A percentile compares a stretch with the other conserved stretches of the same genome.
phyloP scores from a whole-genome alignment of 2,113 vertebrate genomes.

The Dascyllus trimaculatus region DNA sequence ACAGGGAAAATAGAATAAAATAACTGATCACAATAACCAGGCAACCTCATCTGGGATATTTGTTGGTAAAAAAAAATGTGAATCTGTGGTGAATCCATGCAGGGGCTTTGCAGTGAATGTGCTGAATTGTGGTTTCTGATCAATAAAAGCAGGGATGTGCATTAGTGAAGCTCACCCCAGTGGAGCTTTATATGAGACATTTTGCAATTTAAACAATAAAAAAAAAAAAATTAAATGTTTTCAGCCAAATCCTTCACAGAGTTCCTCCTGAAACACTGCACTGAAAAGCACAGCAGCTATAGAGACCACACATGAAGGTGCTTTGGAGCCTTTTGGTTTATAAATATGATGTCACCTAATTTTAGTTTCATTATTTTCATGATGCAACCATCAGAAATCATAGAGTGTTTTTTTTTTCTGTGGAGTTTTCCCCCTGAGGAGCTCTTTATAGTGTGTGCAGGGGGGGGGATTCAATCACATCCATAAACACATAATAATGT shows the following conservation, averaged over 20 bases:
- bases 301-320: constrained; percentile 43
- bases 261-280: background rate
- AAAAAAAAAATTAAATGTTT: background rate
- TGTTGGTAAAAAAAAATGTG: too few relatives aligned
- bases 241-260: too few relatives aligned
- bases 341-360: constrained; percentile 35
- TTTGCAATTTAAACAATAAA: background rate
- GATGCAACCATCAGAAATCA: constrained; percentile 62
- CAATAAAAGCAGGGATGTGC: background rate
- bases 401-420: background rate
- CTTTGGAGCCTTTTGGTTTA: constrained; percentile 6
- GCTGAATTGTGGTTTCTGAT: background rate
- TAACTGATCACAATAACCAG: background rate
- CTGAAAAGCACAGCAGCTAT: background rate
- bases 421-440: background rate
- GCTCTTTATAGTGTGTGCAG: constrained; percentile 1
- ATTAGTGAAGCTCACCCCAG: background rate
- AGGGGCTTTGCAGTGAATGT: background rate
- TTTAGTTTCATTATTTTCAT: constrained; percentile 48
- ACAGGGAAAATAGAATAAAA: background rate
- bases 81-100: background rate
- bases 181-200: background rate
- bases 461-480: constrained; percentile 4
- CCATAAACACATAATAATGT: background rate
- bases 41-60: background rate